Evolutionary conservation across 2,888 invertebrate species (phyloP).

Genomic region (Hesperia comma): DNA sequence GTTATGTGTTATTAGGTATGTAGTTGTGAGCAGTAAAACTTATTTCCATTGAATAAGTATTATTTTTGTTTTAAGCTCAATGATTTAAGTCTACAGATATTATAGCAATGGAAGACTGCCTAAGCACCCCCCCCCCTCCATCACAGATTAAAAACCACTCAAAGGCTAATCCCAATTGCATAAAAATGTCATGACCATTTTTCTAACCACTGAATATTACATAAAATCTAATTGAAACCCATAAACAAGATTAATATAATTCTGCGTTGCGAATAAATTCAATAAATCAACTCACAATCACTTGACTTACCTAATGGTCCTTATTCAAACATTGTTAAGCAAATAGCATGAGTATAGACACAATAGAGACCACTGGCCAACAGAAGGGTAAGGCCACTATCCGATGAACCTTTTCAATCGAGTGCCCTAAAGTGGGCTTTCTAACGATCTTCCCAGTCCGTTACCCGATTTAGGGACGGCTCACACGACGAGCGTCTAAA

Average conservation of each 20-base stretch:
- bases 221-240: no score
- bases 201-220: no score
- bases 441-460: conserved; percentile 33
- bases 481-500: not conserved
- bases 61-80: no score
- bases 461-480: conserved; percentile 11
- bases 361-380: conserved; percentile 2
- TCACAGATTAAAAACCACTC: no score
- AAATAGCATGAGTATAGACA: conserved; percentile 12
- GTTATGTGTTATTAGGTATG: no score
- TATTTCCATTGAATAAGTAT: no score
- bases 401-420: conserved; percentile 45
- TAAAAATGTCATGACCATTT: no score
- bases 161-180: no score
- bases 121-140: no score
- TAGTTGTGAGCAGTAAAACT: no score
- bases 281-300: not conserved
- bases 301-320: conserved; percentile 17
- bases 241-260: not conserved
- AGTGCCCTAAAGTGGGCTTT: conserved; percentile 46
- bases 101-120: no score
- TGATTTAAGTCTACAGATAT: no score
- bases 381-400: conserved; percentile 37
- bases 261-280: not conserved
- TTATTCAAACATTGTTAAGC: conserved; percentile 9